These are phyloP conservation scores for Amorpha juglandis DNA, from an alignment of 2,888 invertebrate genomes.

Conservation along the genomic window DNA sequence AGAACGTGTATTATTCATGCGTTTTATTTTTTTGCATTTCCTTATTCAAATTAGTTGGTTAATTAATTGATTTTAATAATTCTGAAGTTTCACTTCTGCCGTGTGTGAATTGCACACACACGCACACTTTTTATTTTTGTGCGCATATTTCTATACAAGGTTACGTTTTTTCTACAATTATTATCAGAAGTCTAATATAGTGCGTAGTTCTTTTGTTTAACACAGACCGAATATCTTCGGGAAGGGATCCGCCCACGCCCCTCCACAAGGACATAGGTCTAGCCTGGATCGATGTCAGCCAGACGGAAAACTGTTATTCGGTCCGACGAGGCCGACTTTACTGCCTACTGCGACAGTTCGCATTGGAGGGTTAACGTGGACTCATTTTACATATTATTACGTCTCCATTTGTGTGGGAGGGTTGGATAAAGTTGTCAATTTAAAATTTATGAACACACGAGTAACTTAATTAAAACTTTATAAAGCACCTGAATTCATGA, in stretches of 20 bases:
- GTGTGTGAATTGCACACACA: too few relatives aligned
- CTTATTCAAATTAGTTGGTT: too few relatives aligned
- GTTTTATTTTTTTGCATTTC: too few relatives aligned
- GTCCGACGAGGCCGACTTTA: constrained; percentile 20
- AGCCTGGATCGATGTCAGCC: constrained; percentile 29
- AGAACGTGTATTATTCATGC: too few relatives aligned
- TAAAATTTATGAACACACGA: not conserved
- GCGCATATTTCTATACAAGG: too few relatives aligned
- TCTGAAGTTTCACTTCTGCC: too few relatives aligned
- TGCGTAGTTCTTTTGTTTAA: not conserved
- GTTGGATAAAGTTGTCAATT: not conserved
- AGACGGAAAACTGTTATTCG: constrained; percentile 28
- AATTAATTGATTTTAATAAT: too few relatives aligned
- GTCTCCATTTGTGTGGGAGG: not conserved
- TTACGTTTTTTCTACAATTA: not conserved
- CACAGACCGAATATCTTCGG: constrained; percentile 15
- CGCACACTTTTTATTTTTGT: too few relatives aligned
- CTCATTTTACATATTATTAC: constrained; percentile 2
- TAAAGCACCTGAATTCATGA: not conserved
- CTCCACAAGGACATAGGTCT: constrained; percentile 25
- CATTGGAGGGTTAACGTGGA: not conserved
- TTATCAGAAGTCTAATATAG: not conserved
- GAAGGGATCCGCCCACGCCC: not conserved
- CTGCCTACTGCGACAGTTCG: not conserved
- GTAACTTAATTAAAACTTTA: not conserved